These are phyloP conservation scores for Phalacrocorax aristotelis DNA, from an alignment of 2,113 vertebrate genomes.

Conservation along the genomic window DNA sequence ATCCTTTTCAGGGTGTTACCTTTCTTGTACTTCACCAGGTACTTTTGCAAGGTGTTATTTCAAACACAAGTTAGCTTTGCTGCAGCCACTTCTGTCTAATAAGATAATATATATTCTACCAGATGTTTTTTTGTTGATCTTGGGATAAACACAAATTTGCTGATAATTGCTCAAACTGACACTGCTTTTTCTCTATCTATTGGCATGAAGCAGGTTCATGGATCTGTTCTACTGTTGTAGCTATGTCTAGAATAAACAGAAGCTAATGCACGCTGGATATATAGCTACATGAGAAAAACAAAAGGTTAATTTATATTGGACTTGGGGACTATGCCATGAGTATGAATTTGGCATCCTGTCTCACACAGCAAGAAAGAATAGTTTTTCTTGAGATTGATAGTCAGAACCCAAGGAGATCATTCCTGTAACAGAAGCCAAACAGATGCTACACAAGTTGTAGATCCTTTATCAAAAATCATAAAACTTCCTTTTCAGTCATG, in stretches of 20 bases:
- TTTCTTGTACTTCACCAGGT: background rate
- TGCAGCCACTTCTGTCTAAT: background rate
- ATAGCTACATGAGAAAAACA: background rate
- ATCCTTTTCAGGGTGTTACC: background rate
- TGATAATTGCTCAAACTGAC: conserved; percentile 43
- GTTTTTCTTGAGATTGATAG: background rate
- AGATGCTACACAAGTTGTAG: background rate
- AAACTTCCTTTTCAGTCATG: background rate
- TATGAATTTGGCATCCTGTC: background rate
- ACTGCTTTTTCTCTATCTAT: background rate
- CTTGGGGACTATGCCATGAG: background rate
- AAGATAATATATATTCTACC: background rate
- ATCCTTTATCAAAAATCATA: background rate
- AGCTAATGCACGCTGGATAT: background rate
- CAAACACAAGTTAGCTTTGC: background rate
- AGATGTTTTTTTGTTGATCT: conserved; percentile 52
- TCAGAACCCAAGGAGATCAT: background rate
- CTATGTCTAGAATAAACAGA: background rate
- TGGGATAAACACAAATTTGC: conserved; percentile 47
- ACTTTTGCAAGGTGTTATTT: background rate
- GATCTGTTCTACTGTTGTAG: background rate
- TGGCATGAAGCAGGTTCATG: background rate
- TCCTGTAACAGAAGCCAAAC: background rate
- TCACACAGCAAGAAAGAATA: background rate
- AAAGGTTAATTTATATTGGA: background rate